phyloP scores from a whole-genome alignment of 2,797 vertebrate species.

The Australoheros facetus region DNA sequence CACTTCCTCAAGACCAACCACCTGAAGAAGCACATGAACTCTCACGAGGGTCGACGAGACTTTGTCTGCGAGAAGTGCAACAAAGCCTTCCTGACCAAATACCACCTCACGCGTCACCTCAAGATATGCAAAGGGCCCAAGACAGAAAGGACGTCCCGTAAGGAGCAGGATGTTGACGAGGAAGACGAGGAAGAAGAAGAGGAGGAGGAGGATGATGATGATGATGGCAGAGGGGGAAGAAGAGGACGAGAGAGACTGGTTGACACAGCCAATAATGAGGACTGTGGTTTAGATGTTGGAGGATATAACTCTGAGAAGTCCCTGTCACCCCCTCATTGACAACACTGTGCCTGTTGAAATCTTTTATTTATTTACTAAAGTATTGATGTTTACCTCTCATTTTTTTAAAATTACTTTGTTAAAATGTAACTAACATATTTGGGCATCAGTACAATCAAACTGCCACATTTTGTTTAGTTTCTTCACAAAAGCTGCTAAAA shows the following conservation, averaged over 20 bases:
- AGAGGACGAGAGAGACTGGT: slow-evolving; percentile 55
- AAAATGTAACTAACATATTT: background rate
- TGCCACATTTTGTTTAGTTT: slow-evolving; percentile 22
- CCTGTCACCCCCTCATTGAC: slow-evolving; percentile 72
- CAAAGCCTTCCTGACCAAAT: slow-evolving; percentile 97
- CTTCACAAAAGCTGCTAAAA: slow-evolving; percentile 43
- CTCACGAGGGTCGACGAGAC: slow-evolving; percentile 95
- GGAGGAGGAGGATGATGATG: slow-evolving; percentile 31
- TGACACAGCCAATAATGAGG: slow-evolving; percentile 68
- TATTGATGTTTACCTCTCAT: slow-evolving; percentile 38
- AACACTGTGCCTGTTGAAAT: slow-evolving; percentile 52
- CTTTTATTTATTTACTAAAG: slow-evolving; percentile 55
- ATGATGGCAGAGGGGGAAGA: slow-evolving; percentile 29
- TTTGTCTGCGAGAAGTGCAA: slow-evolving; percentile 98
- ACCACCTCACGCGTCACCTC: slow-evolving; percentile 96
- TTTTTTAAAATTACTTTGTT: slow-evolving; percentile 1
- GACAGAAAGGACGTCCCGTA: slow-evolving; percentile 81
- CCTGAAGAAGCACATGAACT: slow-evolving; percentile 98
- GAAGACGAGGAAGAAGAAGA: slow-evolving; percentile 65
- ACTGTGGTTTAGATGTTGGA: slow-evolving; percentile 75
- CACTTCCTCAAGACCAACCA: slow-evolving; percentile 95
- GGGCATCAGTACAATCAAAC: background rate
- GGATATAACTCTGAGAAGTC: slow-evolving; percentile 79
- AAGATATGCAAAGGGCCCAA: slow-evolving; percentile 98
- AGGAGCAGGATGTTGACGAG: slow-evolving; percentile 80